Evolutionary conservation across 2,888 invertebrate genomes (phyloP).

Genomic region (Caprella mutica): DNA sequence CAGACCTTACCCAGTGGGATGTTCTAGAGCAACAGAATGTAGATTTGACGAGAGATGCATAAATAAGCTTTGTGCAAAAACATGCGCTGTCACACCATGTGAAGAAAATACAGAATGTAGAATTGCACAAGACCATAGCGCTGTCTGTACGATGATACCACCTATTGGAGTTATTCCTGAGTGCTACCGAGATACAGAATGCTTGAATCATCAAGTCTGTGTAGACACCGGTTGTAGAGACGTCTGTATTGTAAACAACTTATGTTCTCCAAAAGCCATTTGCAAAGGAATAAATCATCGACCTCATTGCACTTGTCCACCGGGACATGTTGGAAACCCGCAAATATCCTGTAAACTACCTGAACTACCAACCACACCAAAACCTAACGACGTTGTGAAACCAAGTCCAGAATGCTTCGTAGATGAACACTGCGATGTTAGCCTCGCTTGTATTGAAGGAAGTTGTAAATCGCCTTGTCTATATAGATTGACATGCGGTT

Average conservation of each 20-base stretch:
- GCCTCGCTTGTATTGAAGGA: constrained; percentile 29
- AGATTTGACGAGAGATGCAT: constrained; percentile 26
- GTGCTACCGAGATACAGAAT: constrained; percentile 43
- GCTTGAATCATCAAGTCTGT: constrained; percentile 56
- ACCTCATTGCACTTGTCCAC: constrained; percentile 46
- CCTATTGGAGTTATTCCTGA: constrained; percentile 47
- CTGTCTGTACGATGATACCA: constrained; percentile 39
- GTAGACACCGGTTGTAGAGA: constrained; percentile 57
- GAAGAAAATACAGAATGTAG: constrained; percentile 36
- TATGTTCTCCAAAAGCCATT: constrained; percentile 53
- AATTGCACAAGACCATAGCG: constrained; percentile 21
- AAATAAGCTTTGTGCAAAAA: constrained; percentile 36
- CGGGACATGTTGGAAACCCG: constrained; percentile 39
- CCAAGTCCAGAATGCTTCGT: constrained; percentile 57
- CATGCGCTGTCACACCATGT: constrained; percentile 36
- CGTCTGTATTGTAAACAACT: constrained; percentile 49
- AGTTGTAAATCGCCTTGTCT: constrained; percentile 29
- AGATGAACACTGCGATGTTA: constrained; percentile 62
- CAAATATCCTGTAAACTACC: constrained; percentile 22
- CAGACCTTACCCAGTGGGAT: constrained; percentile 38
- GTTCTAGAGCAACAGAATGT: constrained; percentile 38
- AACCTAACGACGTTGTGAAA: constrained; percentile 9
- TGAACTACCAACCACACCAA: constrained; percentile 21
- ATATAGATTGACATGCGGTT: constrained; percentile 43
- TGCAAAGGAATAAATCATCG: constrained; percentile 55